These are phyloP conservation scores for Melozone crissalis DNA, from an alignment of 2,113 vertebrate genomes.

Conservation along the genomic window DNA sequence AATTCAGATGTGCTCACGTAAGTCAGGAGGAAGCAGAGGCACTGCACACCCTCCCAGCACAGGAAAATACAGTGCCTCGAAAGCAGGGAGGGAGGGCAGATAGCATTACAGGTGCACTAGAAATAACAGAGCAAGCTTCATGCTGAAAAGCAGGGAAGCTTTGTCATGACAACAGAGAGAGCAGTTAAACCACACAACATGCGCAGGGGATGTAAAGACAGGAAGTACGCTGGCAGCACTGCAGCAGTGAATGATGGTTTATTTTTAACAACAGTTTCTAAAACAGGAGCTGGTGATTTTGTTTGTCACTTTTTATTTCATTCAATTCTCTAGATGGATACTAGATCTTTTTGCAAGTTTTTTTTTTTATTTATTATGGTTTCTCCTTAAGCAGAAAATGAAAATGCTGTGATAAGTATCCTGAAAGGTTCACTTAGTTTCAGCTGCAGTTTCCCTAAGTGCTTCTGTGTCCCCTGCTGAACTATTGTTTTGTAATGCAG, in stretches of 20 bases:
- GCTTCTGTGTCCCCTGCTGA: conserved; percentile 46
- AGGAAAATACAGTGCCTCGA: not conserved
- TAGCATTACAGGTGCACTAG: not conserved
- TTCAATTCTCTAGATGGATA: not conserved
- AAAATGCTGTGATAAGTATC: conserved; percentile 21
- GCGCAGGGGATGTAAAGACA: not conserved
- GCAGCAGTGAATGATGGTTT: conserved; percentile 34
- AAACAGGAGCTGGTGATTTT: conserved; percentile 40
- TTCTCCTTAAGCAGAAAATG: conserved; percentile 42
- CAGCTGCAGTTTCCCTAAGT: conserved; percentile 46
- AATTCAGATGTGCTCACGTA: not conserved
- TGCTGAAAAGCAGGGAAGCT: not conserved
- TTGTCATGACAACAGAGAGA: conserved; percentile 47
- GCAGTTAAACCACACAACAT: not conserved
- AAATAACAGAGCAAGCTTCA: not conserved
- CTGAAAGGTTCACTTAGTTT: conserved; percentile 47
- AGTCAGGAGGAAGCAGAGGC: not conserved
- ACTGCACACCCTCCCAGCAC: not conserved
- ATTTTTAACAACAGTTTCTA: conserved; percentile 57
- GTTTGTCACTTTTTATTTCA: conserved; percentile 46
- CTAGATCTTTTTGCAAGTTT: not conserved
- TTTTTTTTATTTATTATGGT: not conserved
- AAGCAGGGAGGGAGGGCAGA: not conserved
- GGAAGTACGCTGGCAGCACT: not conserved
- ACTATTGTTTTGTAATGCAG: conserved; percentile 54